Percentiles rank a stretch among this genome's conserved stretches.
Evolutionary conservation across 1,140 invertebrate species (phyloP).

Genomic region (Proctacanthus coquilletti): DNA sequence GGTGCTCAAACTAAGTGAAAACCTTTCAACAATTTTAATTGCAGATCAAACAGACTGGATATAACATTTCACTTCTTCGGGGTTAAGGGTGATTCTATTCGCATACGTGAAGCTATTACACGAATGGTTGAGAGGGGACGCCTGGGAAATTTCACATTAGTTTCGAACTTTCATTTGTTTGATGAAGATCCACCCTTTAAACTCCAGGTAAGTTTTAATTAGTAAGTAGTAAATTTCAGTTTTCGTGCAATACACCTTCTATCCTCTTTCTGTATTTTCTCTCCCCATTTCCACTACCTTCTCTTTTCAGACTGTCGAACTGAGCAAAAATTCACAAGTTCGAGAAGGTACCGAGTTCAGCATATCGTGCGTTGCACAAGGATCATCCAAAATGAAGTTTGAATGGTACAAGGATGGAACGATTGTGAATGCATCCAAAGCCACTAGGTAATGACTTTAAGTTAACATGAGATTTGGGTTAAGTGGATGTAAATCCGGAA

Average conservation of each 20-base stretch:
- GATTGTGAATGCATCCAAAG: slow-evolving; percentile 51
- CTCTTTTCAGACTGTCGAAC: slow-evolving; percentile 38
- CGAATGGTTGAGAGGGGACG: slow-evolving; percentile 43
- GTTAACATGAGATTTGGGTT: too few relatives aligned
- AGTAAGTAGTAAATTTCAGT: too few relatives aligned
- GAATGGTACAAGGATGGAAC: slow-evolving; percentile 68
- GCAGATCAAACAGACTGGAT: slow-evolving; percentile 37
- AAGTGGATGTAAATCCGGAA: too few relatives aligned
- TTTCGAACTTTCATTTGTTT: slow-evolving; percentile 40
- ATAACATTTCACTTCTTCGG: slow-evolving; percentile 47
- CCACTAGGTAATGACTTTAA: slow-evolving; percentile 54
- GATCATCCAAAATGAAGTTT: slow-evolving; percentile 53
- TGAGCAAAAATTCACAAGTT: slow-evolving; percentile 46
- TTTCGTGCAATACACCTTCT: too few relatives aligned
- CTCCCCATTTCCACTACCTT: too few relatives aligned
- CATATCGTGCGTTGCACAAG: slow-evolving; percentile 57
- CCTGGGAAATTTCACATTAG: slow-evolving; percentile 44
- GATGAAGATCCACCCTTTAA: slow-evolving; percentile 40
- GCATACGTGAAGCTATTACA: slow-evolving; percentile 42
- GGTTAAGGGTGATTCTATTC: slow-evolving; percentile 39
- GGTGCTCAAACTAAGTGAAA: too few relatives aligned
- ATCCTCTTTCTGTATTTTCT: too few relatives aligned
- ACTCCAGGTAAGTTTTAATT: slow-evolving; percentile 32
- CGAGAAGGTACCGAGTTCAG: slow-evolving; percentile 58
- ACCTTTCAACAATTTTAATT: slow-evolving; percentile 9